phyloP scores from a whole-genome alignment of 1,140 invertebrate genomes.

The Lordiphosa collinella region DNA sequence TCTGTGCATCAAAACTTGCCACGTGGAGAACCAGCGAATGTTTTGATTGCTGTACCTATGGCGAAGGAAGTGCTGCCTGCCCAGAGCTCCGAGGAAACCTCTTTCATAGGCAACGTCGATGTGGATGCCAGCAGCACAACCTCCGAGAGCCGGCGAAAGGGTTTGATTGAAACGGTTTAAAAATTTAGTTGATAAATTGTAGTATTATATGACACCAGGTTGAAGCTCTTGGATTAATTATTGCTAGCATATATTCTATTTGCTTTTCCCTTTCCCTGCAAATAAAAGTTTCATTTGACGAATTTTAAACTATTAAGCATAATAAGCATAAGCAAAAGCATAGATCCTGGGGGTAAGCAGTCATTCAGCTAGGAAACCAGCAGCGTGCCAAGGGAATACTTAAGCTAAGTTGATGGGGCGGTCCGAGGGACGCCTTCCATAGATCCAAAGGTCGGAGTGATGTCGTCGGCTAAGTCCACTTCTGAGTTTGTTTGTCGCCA shows the following conservation, averaged over 20 bases:
- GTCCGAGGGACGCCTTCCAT: too few relatives aligned
- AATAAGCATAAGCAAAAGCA: too few relatives aligned
- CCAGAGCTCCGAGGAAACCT: conserved; percentile 85
- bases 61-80: conserved; percentile 50
- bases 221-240: conserved; percentile 36
- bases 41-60: conserved; percentile 47
- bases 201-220: conserved; percentile 28
- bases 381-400: too few relatives aligned
- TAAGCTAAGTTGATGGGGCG: too few relatives aligned
- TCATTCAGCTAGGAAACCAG: too few relatives aligned
- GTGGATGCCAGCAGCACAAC: conserved; percentile 2
- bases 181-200: conserved; percentile 18
- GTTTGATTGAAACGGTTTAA: conserved; percentile 85
- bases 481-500: too few relatives aligned
- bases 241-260: conserved; percentile 36
- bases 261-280: conserved; percentile 35
- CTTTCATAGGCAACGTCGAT: conserved; percentile 83
- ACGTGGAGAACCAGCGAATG: conserved; percentile 47
- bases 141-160: conserved; percentile 78
- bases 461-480: too few relatives aligned
- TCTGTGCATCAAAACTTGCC: conserved; percentile 78
- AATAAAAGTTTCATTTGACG: conserved; percentile 53
- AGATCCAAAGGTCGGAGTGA: too few relatives aligned
- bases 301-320: too few relatives aligned
- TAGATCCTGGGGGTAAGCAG: too few relatives aligned